Evolutionary conservation across 2,888 invertebrate species (phyloP), one percentile per base, ranked within the genome.

Genomic region (Lasioglossum leucozonium): DNA sequence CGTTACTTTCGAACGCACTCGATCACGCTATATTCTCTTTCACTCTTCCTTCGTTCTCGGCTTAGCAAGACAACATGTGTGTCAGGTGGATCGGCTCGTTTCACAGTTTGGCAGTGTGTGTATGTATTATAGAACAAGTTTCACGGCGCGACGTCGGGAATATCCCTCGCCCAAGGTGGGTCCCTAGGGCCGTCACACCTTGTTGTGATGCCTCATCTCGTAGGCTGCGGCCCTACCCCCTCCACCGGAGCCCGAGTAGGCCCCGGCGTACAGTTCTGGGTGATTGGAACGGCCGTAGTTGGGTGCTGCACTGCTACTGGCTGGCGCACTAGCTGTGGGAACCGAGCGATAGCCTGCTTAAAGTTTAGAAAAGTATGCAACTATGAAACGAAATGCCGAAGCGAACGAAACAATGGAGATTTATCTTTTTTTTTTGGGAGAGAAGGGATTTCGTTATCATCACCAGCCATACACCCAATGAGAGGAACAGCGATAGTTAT

Each of bases 151-250:
- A 89, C 87, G 88, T 81, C 73, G 80, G 81, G 84, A 81, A 55
- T 89, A 84, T 84, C 86, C 82, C 88, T 90, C 84, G 91, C 87
- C 82, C 86, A 80, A 72, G 82, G 81, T 80, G 74, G 78, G 65
- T 85, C 77, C 89, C 91, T 92, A 92, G 82, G 91, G 88, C 92
- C 93, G 96, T 96, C 96, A 96, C 95, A 96, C 97, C 95, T 97
- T 97, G 94, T 97, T 97, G 93, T 96, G 95, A 83, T 96, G 96
- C 87, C 97, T 96, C 97, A 97, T 97, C 96, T 97, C 97, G 95
- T 97, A 97, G 92, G 96, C 96, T 95, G 96, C 96, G 89, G 95
- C 91, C 91, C 95, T 88, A 77, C 93, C 91, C 72, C 92, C 93
- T 92, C 93, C 92, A 86, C 93, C 93, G 90, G 94, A 93, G 90